Evolutionary conservation across 2,113 vertebrate species (phyloP).

Genomic region (Cyprinodon brontotheroides): DNA sequence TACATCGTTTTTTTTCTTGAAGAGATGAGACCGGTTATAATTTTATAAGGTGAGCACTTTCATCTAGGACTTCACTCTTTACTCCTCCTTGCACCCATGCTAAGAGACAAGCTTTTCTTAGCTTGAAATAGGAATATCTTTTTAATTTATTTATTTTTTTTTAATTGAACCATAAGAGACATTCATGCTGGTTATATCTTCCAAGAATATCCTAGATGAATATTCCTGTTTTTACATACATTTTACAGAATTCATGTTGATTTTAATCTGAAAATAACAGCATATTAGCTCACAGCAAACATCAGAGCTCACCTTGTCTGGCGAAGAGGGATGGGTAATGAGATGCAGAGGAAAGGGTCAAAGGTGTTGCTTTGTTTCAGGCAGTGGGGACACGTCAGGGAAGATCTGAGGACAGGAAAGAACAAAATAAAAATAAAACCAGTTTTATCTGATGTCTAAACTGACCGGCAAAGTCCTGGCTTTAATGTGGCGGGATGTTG

Average conservation of each 20-base stretch:
- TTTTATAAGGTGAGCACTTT: not conserved
- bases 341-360: conserved; percentile 95
- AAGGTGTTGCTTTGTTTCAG: conserved; percentile 97
- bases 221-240: no score
- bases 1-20: not conserved
- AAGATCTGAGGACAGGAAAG: conserved; percentile 81
- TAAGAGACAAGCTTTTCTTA: no score
- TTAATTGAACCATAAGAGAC: not conserved
- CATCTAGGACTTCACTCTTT: not conserved
- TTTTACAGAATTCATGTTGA: not conserved
- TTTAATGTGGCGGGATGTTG: conserved; percentile 24
- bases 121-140: not conserved
- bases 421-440: not conserved
- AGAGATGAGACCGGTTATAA: not conserved
- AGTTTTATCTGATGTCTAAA: conserved; percentile 10
- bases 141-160: not conserved
- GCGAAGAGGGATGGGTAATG: conserved; percentile 91
- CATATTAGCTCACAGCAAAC: not conserved
- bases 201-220: no score
- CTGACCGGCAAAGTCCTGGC: conserved; percentile 22
- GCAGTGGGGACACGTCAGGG: conserved; percentile 95
- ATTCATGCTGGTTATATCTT: not conserved
- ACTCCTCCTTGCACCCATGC: not conserved
- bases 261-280: not conserved
- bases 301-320: conserved; percentile 87